These are phyloP conservation scores for Drymonia ruficornis DNA, from an alignment of 2,888 invertebrate genomes.

Conservation along the genomic window DNA sequence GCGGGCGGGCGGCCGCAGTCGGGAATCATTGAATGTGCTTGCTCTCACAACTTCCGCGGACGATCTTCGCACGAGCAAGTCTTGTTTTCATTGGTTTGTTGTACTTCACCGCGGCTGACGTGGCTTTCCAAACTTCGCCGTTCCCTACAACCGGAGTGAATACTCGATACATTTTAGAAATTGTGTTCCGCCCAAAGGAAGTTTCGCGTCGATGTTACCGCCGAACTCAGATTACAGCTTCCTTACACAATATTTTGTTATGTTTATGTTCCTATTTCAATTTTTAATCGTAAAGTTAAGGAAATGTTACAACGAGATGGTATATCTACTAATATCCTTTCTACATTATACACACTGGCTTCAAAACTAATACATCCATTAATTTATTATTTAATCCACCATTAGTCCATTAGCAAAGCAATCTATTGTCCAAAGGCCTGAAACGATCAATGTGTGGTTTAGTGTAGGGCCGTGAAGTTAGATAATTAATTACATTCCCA, in stretches of 20 bases:
- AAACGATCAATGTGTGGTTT: conserved; percentile 54
- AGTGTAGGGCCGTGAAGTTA: conserved; percentile 57
- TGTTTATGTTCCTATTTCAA: background rate
- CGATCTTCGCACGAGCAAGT: conserved; percentile 52
- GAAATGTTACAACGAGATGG: too few relatives aligned
- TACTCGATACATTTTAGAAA: conserved; percentile 48
- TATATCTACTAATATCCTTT: background rate
- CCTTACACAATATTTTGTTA: background rate
- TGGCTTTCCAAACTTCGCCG: conserved; percentile 59
- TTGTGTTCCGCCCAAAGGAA: conserved; percentile 31
- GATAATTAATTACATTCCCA: conserved; percentile 70
- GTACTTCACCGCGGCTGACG: conserved; percentile 54
- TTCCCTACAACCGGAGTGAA: conserved; percentile 33
- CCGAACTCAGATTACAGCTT: background rate
- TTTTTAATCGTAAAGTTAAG: too few relatives aligned
- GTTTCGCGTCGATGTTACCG: conserved; percentile 17
- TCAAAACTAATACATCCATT: conserved; percentile 18
- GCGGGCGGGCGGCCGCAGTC: conserved; percentile 20
- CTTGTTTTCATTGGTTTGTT: conserved; percentile 69
- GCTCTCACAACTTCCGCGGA: conserved; percentile 51
- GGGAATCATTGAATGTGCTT: conserved; percentile 58
- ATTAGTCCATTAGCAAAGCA: conserved; percentile 37
- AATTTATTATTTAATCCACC: conserved; percentile 32
- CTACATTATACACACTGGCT: background rate
- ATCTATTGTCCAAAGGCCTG: conserved; percentile 47